Evolutionary conservation across 2,888 invertebrate genomes (phyloP), one percentile per base, ranked within the genome.

Genomic region (Mystacides longicornis): DNA sequence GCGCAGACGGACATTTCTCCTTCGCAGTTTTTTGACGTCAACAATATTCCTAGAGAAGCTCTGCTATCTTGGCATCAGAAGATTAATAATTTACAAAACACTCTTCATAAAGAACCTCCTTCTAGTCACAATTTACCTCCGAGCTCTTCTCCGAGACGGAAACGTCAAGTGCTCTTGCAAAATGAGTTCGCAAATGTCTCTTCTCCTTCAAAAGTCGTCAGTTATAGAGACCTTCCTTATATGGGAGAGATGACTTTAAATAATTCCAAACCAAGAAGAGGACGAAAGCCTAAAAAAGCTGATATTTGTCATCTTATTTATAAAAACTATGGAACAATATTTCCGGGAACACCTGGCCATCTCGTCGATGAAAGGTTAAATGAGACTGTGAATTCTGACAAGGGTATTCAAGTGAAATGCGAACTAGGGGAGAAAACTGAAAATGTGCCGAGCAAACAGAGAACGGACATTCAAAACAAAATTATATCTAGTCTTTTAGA

Each of bases 221-320:
- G 86, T 46, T 91, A 88, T 67, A 85, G 88, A 46, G 91, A 93
- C 66, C 72, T 93, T 47, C 93, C 93, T 0, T 93, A 92, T 70
- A 93, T 93, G 92, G 93, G 93, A 0, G 93, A 93, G 69, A 91
- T 93, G 78, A 92, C 92, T 0, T 70, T 93, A 53, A 91, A 92
- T 67, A 90, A 93, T 70, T 88, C 87, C 14, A 89, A 91, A 64
- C 93, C 93, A 0, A 73, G 92, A 33, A 78, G 93, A 59, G 93
- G 93, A 0, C 77, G 93, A 18, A 93, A 93, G 66, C 93, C 93
- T 0, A 93, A 93, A 67, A 93, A 93, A 69, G 91, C 93, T 0
- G 93, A 93, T 66, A 93, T 93, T 62, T 93, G 93, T 62, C 93
- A 93, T 66, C 73, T 93, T 45, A 93, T 93, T 63, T 92, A 93